Evolutionary conservation across 2,113 vertebrate genomes (phyloP).

Genomic region (Centrocercus urophasianus): DNA sequence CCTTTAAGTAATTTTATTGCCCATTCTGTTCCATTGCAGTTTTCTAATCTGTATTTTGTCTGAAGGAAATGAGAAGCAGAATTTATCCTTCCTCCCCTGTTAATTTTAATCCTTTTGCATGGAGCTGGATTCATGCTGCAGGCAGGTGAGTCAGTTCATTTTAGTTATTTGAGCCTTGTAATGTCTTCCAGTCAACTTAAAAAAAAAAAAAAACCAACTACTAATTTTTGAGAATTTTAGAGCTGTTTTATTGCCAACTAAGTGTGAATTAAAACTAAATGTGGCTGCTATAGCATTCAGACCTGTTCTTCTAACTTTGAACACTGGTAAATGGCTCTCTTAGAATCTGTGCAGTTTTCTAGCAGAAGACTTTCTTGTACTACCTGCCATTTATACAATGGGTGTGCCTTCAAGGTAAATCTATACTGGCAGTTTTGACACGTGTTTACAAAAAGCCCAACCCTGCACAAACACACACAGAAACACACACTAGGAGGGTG

Average conservation of each 20-base stretch:
- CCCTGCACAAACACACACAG: neutral
- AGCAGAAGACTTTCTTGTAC: neutral
- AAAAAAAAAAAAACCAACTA: neutral
- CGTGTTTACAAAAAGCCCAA: slow-evolving; percentile 25
- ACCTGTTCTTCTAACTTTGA: neutral
- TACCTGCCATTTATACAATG: neutral
- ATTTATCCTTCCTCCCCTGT: slow-evolving; percentile 44
- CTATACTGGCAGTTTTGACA: neutral
- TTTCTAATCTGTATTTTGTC: slow-evolving; percentile 69
- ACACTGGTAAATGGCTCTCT: neutral
- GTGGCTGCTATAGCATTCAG: neutral
- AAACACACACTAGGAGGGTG: neutral
- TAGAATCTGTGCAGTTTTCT: neutral
- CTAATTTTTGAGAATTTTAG: neutral
- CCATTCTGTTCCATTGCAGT: slow-evolving; percentile 66
- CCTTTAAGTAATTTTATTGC: slow-evolving; percentile 79
- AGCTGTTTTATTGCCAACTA: neutral
- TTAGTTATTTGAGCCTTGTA: neutral
- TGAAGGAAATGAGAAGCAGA: slow-evolving; percentile 58
- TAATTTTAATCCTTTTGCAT: slow-evolving; percentile 28
- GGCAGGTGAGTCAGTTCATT: slow-evolving; percentile 2
- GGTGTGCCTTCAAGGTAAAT: slow-evolving; percentile 10
- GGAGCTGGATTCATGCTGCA: slow-evolving; percentile 3
- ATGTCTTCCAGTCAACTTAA: neutral
- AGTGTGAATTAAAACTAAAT: neutral